phyloP scores from a whole-genome alignment of 2,888 invertebrate genomes.

The Leucozona laternaria region DNA sequence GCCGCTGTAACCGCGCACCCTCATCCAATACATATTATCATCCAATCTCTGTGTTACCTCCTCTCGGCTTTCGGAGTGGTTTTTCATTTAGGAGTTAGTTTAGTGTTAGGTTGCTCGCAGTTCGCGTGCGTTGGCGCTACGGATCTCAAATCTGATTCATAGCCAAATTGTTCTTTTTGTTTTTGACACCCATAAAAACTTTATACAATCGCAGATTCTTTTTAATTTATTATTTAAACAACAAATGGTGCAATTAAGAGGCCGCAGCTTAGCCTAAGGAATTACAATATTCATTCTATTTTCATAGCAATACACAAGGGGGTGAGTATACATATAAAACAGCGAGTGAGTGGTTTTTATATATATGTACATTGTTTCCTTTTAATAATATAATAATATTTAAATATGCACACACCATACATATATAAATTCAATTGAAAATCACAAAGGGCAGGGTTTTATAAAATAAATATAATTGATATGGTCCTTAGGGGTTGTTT shows the following conservation, averaged over 20 bases:
- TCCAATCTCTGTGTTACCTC: slow-evolving; percentile 36
- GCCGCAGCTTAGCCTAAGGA: slow-evolving; percentile 2
- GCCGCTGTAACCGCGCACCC: slow-evolving; percentile 25
- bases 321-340: slow-evolving; percentile 14
- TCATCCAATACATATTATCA: slow-evolving; percentile 20
- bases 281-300: slow-evolving; percentile 15
- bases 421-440: slow-evolving; percentile 13
- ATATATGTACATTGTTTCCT: neutral
- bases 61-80: slow-evolving; percentile 52
- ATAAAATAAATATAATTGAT: neutral
- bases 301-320: slow-evolving; percentile 11
- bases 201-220: neutral
- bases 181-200: neutral
- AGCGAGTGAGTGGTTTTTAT: neutral
- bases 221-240: neutral
- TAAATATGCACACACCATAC: neutral
- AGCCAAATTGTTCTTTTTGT: neutral
- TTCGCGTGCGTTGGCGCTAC: slow-evolving; percentile 47
- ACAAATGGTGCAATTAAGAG: slow-evolving; percentile 21
- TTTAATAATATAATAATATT: neutral
- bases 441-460: slow-evolving; percentile 3
- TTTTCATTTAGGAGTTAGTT: slow-evolving; percentile 52
- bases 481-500: neutral
- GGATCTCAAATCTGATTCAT: slow-evolving; percentile 12
- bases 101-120: slow-evolving; percentile 42